A percentile compares a stretch with the other conserved stretches of the same genome.
phyloP scores from a whole-genome alignment of 2,113 vertebrate genomes.

The Diglossa brunneiventris region DNA sequence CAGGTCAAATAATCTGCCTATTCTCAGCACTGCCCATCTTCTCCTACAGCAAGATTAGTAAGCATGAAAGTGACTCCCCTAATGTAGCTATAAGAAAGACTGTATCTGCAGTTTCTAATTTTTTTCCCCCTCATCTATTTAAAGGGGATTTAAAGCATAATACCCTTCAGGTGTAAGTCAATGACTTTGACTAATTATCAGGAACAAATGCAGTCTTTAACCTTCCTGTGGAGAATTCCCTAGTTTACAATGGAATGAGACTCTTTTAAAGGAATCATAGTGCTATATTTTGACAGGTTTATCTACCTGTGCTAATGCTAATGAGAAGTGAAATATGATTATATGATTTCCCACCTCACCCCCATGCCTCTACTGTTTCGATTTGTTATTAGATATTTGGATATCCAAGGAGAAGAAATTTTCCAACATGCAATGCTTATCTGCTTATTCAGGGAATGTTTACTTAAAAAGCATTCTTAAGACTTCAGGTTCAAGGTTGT shows the following conservation, averaged over 20 bases:
- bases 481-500: neutral
- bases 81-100: neutral
- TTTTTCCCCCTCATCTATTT: neutral
- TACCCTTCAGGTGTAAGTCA: constrained; percentile 37
- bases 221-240: neutral
- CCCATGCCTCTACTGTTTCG: neutral
- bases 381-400: neutral
- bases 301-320: neutral
- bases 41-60: constrained; percentile 1
- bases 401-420: neutral
- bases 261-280: neutral
- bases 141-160: neutral
- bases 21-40: neutral
- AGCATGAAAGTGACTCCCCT: constrained; percentile 51
- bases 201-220: neutral
- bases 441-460: neutral
- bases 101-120: constrained; percentile 19
- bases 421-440: neutral
- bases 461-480: neutral
- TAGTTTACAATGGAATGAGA: neutral
- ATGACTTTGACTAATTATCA: constrained; percentile 22
- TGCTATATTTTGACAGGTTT: neutral
- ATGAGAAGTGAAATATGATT: neutral
- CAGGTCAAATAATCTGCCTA: neutral
- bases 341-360: neutral